These are phyloP conservation scores for Sapayoa aenigma DNA, from an alignment of 2,113 vertebrate species.

Conservation along the genomic window DNA sequence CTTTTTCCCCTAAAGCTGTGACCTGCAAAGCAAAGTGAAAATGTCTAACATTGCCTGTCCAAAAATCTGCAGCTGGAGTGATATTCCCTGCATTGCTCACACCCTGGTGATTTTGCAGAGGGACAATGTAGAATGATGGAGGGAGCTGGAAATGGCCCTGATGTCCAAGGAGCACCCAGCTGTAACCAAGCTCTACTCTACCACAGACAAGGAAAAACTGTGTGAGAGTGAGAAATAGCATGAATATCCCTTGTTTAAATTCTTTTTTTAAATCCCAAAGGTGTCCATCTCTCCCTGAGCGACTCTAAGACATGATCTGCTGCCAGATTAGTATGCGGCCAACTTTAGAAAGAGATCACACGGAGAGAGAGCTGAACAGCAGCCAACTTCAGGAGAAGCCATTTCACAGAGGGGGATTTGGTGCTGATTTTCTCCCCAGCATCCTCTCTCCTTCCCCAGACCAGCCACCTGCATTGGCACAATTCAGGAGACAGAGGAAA, in stretches of 20 bases:
- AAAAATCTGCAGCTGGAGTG: background rate
- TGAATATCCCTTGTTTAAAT: background rate
- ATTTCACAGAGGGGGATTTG: background rate
- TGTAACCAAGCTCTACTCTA: background rate
- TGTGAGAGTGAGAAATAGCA: background rate
- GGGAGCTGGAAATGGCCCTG: background rate
- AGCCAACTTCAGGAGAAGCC: constrained; percentile 21
- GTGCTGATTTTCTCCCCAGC: background rate
- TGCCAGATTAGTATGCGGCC: background rate
- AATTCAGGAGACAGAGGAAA: background rate
- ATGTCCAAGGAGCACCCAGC: background rate
- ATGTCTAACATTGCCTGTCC: background rate
- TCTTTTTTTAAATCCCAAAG: background rate
- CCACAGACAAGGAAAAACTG: background rate
- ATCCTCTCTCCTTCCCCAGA: background rate
- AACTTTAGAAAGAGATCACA: background rate
- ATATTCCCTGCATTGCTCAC: background rate
- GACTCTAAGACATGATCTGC: background rate
- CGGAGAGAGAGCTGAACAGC: background rate
- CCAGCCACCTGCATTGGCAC: background rate
- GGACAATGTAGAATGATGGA: background rate
- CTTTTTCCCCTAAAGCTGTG: background rate
- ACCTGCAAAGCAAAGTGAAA: background rate
- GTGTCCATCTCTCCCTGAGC: background rate
- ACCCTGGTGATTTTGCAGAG: background rate